A percentile compares a stretch with the other conserved stretches of the same genome.
phyloP scores from a whole-genome alignment of 1,140 invertebrate species.

The Drosophila hydei region DNA sequence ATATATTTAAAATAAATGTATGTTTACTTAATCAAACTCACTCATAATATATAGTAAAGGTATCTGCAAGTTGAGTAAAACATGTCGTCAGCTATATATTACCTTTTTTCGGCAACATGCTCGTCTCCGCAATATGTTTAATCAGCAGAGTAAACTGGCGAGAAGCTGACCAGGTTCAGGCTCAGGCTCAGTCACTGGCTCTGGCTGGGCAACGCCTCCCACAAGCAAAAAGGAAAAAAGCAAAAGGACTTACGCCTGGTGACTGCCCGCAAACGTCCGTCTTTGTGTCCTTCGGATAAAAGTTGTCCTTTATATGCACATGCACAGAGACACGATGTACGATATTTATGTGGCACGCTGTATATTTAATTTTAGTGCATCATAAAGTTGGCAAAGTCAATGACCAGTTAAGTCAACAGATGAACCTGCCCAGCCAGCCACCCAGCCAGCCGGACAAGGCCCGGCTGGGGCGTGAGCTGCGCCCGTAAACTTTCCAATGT shows the following conservation, averaged over 20 bases:
- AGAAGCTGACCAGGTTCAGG: constrained; percentile 36
- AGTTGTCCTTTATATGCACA: constrained; percentile 60
- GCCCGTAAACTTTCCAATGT: constrained; percentile 11
- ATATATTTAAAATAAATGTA: too few species aligned
- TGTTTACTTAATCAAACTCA: too few species aligned
- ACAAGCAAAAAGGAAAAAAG: not conserved
- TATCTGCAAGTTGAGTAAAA: not conserved
- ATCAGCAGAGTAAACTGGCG: constrained; percentile 70
- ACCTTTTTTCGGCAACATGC: constrained; percentile 19
- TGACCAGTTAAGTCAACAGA: constrained; percentile 80
- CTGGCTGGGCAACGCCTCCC: not conserved
- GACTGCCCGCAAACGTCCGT: constrained; percentile 6
- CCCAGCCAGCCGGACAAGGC: not conserved
- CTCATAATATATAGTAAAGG: not conserved
- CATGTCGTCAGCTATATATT: not conserved
- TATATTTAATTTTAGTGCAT: constrained; percentile 76
- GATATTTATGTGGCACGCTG: constrained; percentile 48
- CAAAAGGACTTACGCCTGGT: not conserved
- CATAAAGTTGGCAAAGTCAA: constrained; percentile 77
- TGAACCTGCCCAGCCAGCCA: constrained; percentile 2
- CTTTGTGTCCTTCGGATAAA: constrained; percentile 42
- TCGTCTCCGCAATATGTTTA: constrained; percentile 68
- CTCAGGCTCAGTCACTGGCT: not conserved
- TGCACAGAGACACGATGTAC: constrained; percentile 24
- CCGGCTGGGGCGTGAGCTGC: not conserved